A percentile compares a stretch with the other conserved stretches of the same genome.
These are phyloP conservation scores for Nephotettix cincticeps DNA, from an alignment of 1,140 invertebrate species.

Conservation along the genomic window DNA sequence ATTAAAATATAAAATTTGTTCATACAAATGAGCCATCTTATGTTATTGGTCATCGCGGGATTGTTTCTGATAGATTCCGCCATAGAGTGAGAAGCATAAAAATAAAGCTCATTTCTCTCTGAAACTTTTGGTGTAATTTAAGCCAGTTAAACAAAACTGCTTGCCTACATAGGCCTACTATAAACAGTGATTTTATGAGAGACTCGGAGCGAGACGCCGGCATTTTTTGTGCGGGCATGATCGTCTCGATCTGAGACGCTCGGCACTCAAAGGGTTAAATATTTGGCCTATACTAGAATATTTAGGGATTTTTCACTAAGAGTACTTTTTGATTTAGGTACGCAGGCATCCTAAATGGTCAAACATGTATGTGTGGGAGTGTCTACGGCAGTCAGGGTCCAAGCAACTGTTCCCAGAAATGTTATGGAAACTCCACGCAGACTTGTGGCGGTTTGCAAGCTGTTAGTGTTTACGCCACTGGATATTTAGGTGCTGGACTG, in stretches of 20 bases:
- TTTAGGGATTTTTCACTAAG: not conserved
- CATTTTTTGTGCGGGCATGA: too few relatives aligned
- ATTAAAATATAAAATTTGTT: too few relatives aligned
- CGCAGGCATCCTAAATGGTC: not conserved
- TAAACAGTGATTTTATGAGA: too few relatives aligned
- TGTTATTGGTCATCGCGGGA: too few relatives aligned
- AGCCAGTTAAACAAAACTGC: not conserved
- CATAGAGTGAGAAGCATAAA: not conserved
- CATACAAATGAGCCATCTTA: too few relatives aligned
- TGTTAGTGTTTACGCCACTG: not conserved
- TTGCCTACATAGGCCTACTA: not conserved
- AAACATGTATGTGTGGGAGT: slow-evolving; percentile 1
- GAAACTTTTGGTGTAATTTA: too few relatives aligned
- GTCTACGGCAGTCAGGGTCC: not conserved
- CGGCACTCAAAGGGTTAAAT: not conserved
- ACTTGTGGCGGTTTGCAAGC: not conserved
- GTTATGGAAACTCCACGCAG: slow-evolving; percentile 8
- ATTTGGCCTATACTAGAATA: not conserved
- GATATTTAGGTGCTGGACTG: not conserved
- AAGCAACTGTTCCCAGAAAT: not conserved
- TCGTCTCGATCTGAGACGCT: too few relatives aligned
- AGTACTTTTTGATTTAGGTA: too few relatives aligned
- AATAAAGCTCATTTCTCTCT: too few relatives aligned
- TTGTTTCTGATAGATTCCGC: not conserved
- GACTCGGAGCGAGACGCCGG: too few relatives aligned